These are phyloP conservation scores for Notospermus geniculatus DNA, from an alignment of 1,140 invertebrate genomes.

Conservation along the genomic window DNA sequence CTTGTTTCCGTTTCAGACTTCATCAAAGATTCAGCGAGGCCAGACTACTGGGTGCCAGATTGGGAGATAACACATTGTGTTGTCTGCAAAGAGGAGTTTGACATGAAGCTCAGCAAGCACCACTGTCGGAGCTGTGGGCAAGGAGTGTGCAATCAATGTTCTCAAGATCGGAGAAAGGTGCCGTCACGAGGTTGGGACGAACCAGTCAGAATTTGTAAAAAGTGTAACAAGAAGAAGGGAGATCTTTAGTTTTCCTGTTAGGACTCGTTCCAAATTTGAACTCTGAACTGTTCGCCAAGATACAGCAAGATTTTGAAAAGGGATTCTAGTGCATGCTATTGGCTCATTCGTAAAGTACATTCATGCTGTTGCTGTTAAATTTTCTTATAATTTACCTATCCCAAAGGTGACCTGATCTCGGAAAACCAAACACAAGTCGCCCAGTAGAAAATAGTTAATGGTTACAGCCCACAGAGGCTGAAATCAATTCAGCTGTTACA, in stretches of 20 bases:
- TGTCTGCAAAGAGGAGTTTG: conserved; percentile 66
- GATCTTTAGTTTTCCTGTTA: conserved; percentile 26
- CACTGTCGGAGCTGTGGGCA: conserved; percentile 69
- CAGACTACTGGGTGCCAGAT: conserved; percentile 79
- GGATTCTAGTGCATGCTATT: too few species aligned
- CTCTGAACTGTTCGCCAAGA: too few species aligned
- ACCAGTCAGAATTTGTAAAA: conserved; percentile 57
- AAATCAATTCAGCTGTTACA: too few species aligned
- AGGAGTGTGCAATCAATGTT: conserved; percentile 58
- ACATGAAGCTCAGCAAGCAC: conserved; percentile 63
- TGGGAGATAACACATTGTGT: conserved; percentile 66
- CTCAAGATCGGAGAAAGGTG: conserved; percentile 48
- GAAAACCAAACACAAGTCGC: too few species aligned
- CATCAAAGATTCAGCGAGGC: conserved; percentile 74
- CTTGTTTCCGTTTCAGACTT: conserved; percentile 62
- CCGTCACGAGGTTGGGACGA: conserved; percentile 58
- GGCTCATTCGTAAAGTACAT: too few species aligned
- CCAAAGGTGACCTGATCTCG: too few species aligned
- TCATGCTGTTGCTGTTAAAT: too few species aligned
- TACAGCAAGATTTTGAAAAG: too few species aligned
- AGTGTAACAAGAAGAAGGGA: conserved; percentile 49
- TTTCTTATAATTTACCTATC: too few species aligned
- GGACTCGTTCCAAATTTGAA: too few species aligned
- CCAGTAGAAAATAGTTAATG: too few species aligned
- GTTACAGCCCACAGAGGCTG: too few species aligned